Evolutionary conservation across 2,113 vertebrate genomes (phyloP), one percentile per base, ranked within the genome.

Genomic region (Natator depressus): DNA sequence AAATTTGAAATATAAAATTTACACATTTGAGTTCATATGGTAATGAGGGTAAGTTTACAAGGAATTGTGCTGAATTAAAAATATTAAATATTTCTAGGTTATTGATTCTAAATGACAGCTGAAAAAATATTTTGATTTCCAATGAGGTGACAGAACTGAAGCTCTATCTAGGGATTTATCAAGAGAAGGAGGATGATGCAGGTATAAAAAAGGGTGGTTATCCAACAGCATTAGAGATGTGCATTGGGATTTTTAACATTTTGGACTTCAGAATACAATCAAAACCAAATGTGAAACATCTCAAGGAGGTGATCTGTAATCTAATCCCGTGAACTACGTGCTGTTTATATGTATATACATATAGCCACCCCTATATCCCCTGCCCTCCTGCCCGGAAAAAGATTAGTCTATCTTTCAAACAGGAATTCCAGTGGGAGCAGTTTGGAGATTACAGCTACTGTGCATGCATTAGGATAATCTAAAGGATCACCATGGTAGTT

Each of bases 331-430:
- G 19, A 5, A 75, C 69, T 75, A 24, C 29, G 16, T 62, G 10
- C 13, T 20, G 35, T 69, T 69, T 65, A 19, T 17, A 47, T 65
- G 10, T 31, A 14, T 14, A 7, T 14, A 62, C 59, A 13, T 31
- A 55, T 24, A 10, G 9, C 53, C 20, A 54, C 20, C 20, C 53
- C 53, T 42, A 42, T 11, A 49, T 49, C 49, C 69, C 75, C 75
- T 27, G 4, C 75, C 38, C 8, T 1, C 2, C 0, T 0, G 14
- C 81, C n/a, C 11, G 20, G n/a, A 38, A 0, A 0, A 2, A 5
- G 31, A 2, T 19, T 35, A 16, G 49, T 42, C 8, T 42, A 79
- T 31, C 69, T 69, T 79, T 78, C 88, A 38, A 31, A 50, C 5
- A 1, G 9, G 54, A 79, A 35, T 24, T 27, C 19, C 7, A 49